These are phyloP conservation scores for Bucco capensis DNA, from an alignment of 2,113 vertebrate species.

Conservation along the genomic window DNA sequence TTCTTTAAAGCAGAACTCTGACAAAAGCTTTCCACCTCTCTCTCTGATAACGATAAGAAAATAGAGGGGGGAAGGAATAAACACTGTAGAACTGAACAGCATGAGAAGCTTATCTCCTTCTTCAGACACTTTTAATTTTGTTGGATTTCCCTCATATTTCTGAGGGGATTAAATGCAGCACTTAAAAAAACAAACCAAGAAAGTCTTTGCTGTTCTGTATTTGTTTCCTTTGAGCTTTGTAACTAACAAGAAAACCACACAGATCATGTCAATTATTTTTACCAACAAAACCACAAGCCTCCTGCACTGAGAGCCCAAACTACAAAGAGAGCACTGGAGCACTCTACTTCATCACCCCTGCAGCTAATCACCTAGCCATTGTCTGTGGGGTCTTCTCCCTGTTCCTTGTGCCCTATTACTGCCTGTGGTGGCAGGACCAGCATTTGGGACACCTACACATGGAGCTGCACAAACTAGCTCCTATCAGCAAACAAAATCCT, in stretches of 20 bases:
- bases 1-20: neutral
- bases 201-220: neutral
- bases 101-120: neutral
- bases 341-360: neutral
- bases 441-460: rapidly evolving
- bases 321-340: neutral
- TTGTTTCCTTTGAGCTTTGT: neutral
- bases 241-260: neutral
- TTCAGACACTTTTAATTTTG: neutral
- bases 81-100: neutral
- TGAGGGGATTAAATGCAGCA: neutral
- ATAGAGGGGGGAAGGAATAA: neutral
- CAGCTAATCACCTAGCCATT: rapidly evolving
- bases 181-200: neutral
- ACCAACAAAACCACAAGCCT: neutral
- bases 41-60: constrained; percentile 7
- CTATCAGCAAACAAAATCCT: neutral
- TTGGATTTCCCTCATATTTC: neutral
- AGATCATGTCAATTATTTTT: neutral
- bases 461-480: neutral
- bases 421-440: neutral
- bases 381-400: neutral
- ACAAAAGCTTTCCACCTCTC: constrained; percentile 1
- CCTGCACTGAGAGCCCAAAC: neutral
- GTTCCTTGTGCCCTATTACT: neutral